Evolutionary conservation across 2,113 vertebrate species (phyloP), one percentile per base, ranked within the genome.

Genomic region (Dicerorhinus sumatrensis): DNA sequence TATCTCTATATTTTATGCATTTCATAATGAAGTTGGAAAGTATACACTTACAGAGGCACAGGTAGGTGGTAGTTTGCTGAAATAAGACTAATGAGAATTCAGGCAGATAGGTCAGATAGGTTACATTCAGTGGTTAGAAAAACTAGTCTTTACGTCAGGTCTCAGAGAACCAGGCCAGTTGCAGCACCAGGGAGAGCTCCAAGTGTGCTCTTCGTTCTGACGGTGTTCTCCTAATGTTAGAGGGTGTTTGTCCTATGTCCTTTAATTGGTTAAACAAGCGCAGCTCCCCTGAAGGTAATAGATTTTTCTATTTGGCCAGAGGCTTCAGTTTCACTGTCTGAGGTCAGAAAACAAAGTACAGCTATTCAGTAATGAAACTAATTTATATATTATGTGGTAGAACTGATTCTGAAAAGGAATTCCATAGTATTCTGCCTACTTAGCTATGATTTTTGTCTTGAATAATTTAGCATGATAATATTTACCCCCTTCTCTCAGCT

Each of bases 151-250:
- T 46, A 79, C 54, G 62, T 75, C 25, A 58, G 5, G 12, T 82
- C 51, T 76, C 31, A 46, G 39, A 18, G 33, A 84, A 5, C 56
- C 21, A 63, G 77, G 56, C 77, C 36, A 76, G 8, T 70, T 84
- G 75, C 69, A 96, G 85, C 54, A 96, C 62, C 92, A 92, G 73
- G 94, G 91, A 97, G 80, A 97, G 92, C 69, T 92, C 92, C 91
- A 13, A 3, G 56, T 18, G 21, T 83, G 69, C 46, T 87, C 18
- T 92, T 72, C 29, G 21, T 89, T 90, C 69, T 72, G 39, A 72
- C 46, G 29, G 27, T 70, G 27, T 91, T 33, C 29, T 46, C 21
- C 58, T 90, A 29, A 56, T 72, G 13, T 23, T 67, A 75, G 65
- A 69, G 51, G 33, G 20, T 67, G 36, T 87, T 93, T 65, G 76